Conservation (phyloP, 1,140 invertebrate species). For the Drosophila miranda region DNA sequence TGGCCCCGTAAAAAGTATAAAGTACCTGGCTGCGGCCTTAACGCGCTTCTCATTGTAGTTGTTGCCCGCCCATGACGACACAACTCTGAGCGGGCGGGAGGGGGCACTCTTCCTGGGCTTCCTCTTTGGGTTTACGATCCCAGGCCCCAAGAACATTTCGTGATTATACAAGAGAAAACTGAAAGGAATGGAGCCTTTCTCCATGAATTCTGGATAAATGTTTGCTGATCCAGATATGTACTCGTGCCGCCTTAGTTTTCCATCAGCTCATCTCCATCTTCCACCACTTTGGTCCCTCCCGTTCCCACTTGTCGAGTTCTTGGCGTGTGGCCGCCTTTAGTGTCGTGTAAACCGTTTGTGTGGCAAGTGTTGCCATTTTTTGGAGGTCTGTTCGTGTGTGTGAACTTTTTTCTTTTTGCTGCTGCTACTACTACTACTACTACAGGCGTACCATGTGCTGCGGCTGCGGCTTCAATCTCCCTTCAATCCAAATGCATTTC, state of each 20-base stretch:
- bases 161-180: too few relatives aligned
- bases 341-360: slow-evolving; percentile 77
- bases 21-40: slow-evolving; percentile 59
- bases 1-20: slow-evolving; percentile 67
- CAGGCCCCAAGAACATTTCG: too few relatives aligned
- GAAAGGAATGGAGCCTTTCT: too few relatives aligned
- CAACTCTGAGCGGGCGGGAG: too few relatives aligned
- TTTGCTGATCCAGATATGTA: slow-evolving; percentile 9
- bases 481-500: slow-evolving; percentile 73
- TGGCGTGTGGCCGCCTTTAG: slow-evolving; percentile 51
- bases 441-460: slow-evolving; percentile 28
- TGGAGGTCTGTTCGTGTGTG: slow-evolving; percentile 22
- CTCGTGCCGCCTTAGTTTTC: not conserved
- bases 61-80: slow-evolving; percentile 4
- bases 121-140: too few relatives aligned
- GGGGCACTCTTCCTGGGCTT: too few relatives aligned
- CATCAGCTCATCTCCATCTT: slow-evolving; percentile 38
- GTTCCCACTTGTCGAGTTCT: slow-evolving; percentile 11
- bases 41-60: slow-evolving; percentile 36
- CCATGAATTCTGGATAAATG: too few relatives aligned
- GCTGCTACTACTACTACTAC: slow-evolving; percentile 32
- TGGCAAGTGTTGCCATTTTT: slow-evolving; percentile 64
- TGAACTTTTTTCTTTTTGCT: slow-evolving; percentile 26
- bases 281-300: slow-evolving; percentile 33
- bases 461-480: slow-evolving; percentile 18